Evolutionary conservation across 1,140 invertebrate species (phyloP).

Genomic region (Battus philenor): DNA sequence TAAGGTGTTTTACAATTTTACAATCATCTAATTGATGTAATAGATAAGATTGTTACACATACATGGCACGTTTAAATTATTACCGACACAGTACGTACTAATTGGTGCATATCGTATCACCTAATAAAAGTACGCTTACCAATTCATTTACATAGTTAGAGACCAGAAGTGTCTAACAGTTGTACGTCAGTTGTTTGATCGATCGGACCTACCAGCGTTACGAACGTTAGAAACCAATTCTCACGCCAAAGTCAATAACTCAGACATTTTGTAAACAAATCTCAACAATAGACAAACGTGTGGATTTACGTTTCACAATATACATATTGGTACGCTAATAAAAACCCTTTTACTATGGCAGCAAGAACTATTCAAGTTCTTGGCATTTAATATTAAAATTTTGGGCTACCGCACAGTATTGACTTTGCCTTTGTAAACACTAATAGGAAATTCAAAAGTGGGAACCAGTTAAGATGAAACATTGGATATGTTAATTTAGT

Average conservation of each 20-base stretch:
- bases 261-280: conserved; percentile 56
- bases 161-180: conserved; percentile 39
- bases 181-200: conserved; percentile 44
- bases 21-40: conserved; percentile 10
- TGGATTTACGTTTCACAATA: conserved; percentile 46
- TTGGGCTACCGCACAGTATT: conserved; percentile 42
- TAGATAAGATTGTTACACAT: conserved; percentile 9
- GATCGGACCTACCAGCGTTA: conserved; percentile 44
- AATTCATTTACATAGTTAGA: conserved; percentile 31
- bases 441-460: conserved; percentile 56
- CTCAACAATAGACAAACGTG: conserved; percentile 52
- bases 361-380: conserved; percentile 25
- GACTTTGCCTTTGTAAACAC: conserved; percentile 56
- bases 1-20: not conserved
- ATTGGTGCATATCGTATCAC: conserved; percentile 8
- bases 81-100: conserved; percentile 1
- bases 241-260: conserved; percentile 54
- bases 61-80: conserved; percentile 12
- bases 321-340: conserved; percentile 21
- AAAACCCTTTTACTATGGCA: conserved; percentile 20
- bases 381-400: conserved; percentile 35
- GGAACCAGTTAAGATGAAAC: conserved; percentile 64
- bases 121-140: conserved; percentile 24
- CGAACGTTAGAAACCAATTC: conserved; percentile 54
- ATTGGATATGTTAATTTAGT: conserved; percentile 64